Evolutionary conservation across 2,113 vertebrate genomes (phyloP), one percentile per base, ranked within the genome.

Genomic region (Pipa parva): DNA sequence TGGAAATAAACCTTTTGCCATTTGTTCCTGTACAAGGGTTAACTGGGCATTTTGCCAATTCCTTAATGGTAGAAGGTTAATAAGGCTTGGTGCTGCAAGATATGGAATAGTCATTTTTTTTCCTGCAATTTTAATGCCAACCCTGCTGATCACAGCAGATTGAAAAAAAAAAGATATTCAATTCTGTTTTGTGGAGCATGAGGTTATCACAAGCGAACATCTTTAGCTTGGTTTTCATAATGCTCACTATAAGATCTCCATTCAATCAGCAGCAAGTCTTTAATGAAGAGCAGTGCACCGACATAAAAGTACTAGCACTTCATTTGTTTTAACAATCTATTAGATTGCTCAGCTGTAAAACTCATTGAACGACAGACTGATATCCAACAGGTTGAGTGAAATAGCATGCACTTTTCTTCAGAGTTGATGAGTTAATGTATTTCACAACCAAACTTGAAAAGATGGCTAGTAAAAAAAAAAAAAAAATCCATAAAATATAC

Each of bases 1-100:
- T 63, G 27, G 8, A 63, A 52, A 39, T 72, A 20, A 51, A 29
- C 45, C 39, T 59, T 28, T 52, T 24, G 28, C 31, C 26, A 33
- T 31, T 33, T 17, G 21, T 4, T 42, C 21, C 21, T 49, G 46
- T 3, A 20, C 15, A 42, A 42, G 39, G n/a, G 39, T 42, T 49
- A 22, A 49, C 21, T 24, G 18, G 46, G 46, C 46, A 7, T 7
- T 22, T 20, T 49, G 21, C 46, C 10, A 10, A 13, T 21, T 6
- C 46, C 52, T n/a, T 63, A 60, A 48, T 71, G 69, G n/a, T 59
- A 65, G 63, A 7, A 48, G 68, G 58, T 25, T 56, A 73, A 65
- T 66, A 18, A 18, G 11, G 13, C 54, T 42, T 54, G 42, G 13
- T n/a, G 10, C 27, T 55, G 24, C 25, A 61, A 18, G 22, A 26